Percentiles rank a stretch among this genome's conserved stretches.
Evolutionary conservation across 2,113 vertebrate genomes (phyloP).

Genomic region (Rhinichthys klamathensis): DNA sequence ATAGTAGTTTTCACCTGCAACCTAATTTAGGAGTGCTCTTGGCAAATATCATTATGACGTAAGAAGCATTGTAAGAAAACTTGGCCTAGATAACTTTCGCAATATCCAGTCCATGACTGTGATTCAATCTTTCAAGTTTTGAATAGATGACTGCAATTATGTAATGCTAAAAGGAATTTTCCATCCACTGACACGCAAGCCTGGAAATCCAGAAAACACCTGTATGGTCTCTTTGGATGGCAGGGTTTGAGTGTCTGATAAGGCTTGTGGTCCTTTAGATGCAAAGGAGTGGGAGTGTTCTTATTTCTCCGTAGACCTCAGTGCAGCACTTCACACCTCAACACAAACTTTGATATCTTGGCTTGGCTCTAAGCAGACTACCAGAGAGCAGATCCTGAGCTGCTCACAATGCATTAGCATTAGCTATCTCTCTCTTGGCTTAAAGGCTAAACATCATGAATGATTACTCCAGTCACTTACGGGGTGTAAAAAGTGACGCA

Average conservation of each 20-base stretch:
- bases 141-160: slow-evolving; percentile 40
- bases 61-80: slow-evolving; percentile 11
- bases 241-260: slow-evolving; percentile 35
- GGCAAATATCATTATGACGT: slow-evolving; percentile 5
- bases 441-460: slow-evolving; percentile 17
- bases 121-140: slow-evolving; percentile 44
- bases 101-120: slow-evolving; percentile 27
- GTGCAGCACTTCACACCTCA: slow-evolving; percentile 24
- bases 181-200: slow-evolving; percentile 50
- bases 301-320: slow-evolving; percentile 21
- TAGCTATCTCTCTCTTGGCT: slow-evolving; percentile 22
- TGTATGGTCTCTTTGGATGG: slow-evolving; percentile 36
- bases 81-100: slow-evolving; percentile 40
- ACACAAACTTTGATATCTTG: slow-evolving; percentile 25
- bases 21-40: background rate
- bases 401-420: background rate
- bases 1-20: background rate
- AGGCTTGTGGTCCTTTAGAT: slow-evolving; percentile 25
- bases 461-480: slow-evolving; percentile 23
- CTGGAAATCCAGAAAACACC: slow-evolving; percentile 57
- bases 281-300: slow-evolving; percentile 35
- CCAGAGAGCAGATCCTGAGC: slow-evolving; percentile 17
- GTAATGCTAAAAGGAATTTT: slow-evolving; percentile 57
- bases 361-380: slow-evolving; percentile 1
- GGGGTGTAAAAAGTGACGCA: slow-evolving; percentile 7